Evolutionary conservation across 2,888 invertebrate species (phyloP).

Genomic region (Coenonympha arcania): DNA sequence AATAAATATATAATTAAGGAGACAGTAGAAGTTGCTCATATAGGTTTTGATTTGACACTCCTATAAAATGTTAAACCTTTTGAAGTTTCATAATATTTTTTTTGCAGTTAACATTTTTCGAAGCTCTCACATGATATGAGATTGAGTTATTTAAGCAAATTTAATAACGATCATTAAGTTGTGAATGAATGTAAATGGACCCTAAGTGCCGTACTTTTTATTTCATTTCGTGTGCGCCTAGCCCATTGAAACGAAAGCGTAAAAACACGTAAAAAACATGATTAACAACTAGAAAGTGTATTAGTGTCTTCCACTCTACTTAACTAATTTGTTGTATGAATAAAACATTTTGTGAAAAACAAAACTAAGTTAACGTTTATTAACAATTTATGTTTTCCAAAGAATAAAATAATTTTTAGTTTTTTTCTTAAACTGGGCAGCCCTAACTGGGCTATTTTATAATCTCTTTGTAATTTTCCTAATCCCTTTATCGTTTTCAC

Average conservation of each 20-base stretch:
- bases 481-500: not conserved
- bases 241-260: conserved; percentile 1
- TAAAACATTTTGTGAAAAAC: conserved; percentile 2
- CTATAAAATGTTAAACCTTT: too few relatives aligned
- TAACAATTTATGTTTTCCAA: not conserved
- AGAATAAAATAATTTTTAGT: not conserved
- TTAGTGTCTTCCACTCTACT: conserved; percentile 6
- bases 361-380: not conserved
- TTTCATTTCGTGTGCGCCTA: not conserved
- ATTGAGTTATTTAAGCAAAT: not conserved
- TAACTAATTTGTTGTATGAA: conserved; percentile 9
- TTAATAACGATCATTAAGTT: conserved; percentile 5
- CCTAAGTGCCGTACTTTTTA: conserved; percentile 1
- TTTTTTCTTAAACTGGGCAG: not conserved
- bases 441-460: not conserved
- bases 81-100: too few relatives aligned
- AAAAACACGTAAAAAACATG: not conserved
- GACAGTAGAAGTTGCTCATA: too few relatives aligned
- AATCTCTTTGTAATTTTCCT: not conserved
- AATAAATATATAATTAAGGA: too few relatives aligned
- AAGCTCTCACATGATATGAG: too few relatives aligned
- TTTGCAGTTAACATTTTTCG: too few relatives aligned
- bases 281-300: conserved; percentile 7
- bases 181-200: conserved; percentile 5
- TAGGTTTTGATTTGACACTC: too few relatives aligned